Base-by-base conservation (phyloP, 2,113 vertebrate genomes). In the Penelope pileata region DNA sequence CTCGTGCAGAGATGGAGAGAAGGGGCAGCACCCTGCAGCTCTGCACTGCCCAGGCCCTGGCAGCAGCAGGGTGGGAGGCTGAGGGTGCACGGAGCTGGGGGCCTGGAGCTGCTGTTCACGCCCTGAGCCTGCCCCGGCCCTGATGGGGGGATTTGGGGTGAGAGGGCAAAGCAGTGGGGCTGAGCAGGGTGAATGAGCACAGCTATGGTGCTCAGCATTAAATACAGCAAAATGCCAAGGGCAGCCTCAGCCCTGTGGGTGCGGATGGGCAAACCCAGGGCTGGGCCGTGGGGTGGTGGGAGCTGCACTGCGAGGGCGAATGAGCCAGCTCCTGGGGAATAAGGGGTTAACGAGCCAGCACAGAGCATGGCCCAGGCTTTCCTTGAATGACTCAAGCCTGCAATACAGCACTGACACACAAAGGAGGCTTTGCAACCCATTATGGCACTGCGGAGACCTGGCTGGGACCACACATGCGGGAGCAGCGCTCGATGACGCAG, bases 401-500 rank as follows among this genome's bases (percentile, higher is more conserved):
- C 86, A 94, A 60, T 7, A 32, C 3, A 10, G 34, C 23, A 30
- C 8, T 1, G 16, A 30, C 53, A 43, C 10, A 93, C 90, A 95
- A 96, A 93, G 74, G 64, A 42, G 85, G 82, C 84, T 91, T 77
- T 83, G 84, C 68, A 78, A 59, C 2, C 54, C 94, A 48, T 94
- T 93, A 62, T 83, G 84, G 45, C 0, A 5, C 66, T 16, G 5
- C 4, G 2, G 77, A 78, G 92, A 74, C 84, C 50, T 53, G 81
- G 40, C 69, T 12, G 81, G 18, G 92, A 95, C 90, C 95, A 94
- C 95, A 83, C 94, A 88, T 53, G 94, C 1, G 53, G 63, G n/a
- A 22, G 79, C 10, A 19, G 68, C 66, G 10, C 60, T 32, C 14
- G 77, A 68, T 38, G 75, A 66, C 5, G 42, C 40, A 22, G 12